Conservation (phyloP, 2,888 invertebrate species). For the Drosophila pegasa region DNA sequence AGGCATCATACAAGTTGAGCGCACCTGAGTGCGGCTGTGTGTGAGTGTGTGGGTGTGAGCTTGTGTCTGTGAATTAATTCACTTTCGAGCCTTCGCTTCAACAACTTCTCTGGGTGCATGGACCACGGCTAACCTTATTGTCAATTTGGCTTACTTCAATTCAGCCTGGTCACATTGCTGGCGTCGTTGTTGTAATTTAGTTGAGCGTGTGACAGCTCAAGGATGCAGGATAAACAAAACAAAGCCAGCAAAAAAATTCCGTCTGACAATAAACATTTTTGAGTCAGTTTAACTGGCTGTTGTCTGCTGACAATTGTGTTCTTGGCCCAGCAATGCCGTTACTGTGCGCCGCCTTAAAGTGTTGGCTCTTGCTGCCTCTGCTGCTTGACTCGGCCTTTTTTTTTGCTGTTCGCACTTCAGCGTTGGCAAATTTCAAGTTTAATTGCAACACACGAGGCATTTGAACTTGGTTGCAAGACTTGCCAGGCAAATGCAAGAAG, state of each 20-base stretch:
- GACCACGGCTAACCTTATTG: conserved; percentile 55
- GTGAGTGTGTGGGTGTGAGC: neutral
- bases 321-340: conserved; percentile 16
- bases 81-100: conserved; percentile 42
- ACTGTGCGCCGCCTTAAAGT: conserved; percentile 13
- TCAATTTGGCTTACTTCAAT: conserved; percentile 77
- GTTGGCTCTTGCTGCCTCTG: neutral
- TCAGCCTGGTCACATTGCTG: conserved; percentile 27
- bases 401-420: conserved; percentile 14
- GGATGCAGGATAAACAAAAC: conserved; percentile 11
- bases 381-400: conserved; percentile 14
- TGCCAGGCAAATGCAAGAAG: neutral
- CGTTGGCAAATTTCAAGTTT: conserved; percentile 2
- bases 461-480: neutral
- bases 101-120: conserved; percentile 16
- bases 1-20: conserved; percentile 19
- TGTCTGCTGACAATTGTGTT: conserved; percentile 19
- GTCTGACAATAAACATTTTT: conserved; percentile 57
- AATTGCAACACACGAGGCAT: neutral
- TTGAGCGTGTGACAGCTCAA: conserved; percentile 44
- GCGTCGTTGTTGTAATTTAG: conserved; percentile 58
- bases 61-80: conserved; percentile 70
- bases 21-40: conserved; percentile 48
- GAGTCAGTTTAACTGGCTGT: conserved; percentile 48
- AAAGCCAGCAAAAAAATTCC: neutral